Conservation (phyloP, 1,140 invertebrate genomes). For the Scaptomyza montana region DNA sequence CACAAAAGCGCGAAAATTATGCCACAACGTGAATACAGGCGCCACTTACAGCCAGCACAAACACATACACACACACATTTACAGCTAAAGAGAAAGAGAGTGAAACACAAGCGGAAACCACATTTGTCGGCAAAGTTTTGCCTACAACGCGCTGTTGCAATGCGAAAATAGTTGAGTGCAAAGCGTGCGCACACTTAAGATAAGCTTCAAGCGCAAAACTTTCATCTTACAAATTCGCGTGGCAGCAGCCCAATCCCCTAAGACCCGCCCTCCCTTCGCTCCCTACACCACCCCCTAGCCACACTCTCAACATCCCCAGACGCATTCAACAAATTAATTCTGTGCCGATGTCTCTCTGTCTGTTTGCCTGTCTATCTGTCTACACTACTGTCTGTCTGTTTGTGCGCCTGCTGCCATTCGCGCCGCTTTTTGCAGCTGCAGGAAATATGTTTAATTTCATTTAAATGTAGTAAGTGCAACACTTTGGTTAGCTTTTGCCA, state of each 20-base stretch:
- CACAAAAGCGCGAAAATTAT: conserved; percentile 81
- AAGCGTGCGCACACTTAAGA: conserved; percentile 80
- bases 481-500: conserved; percentile 70
- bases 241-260: not conserved
- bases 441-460: conserved; percentile 81
- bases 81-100: conserved; percentile 13
- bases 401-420: conserved; percentile 19
- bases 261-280: not conserved
- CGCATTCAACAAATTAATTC: conserved; percentile 80
- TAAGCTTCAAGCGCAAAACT: conserved; percentile 76
- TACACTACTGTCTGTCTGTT: not conserved
- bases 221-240: conserved; percentile 77
- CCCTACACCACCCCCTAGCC: not conserved
- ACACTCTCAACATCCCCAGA: conserved; percentile 11
- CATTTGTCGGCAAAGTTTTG: conserved; percentile 80
- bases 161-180: conserved; percentile 74
- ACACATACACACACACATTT: conserved; percentile 15
- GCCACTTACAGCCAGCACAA: conserved; percentile 68
- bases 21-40: conserved; percentile 71
- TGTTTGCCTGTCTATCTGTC: not conserved
- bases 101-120: conserved; percentile 63
- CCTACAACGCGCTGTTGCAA: conserved; percentile 48
- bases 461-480: conserved; percentile 80
- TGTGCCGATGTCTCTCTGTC: conserved; percentile 48
- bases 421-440: conserved; percentile 64